These are phyloP conservation scores for Halocynthia roretzi DNA, from an alignment of 23 tunicate species.

Conservation along the genomic window DNA sequence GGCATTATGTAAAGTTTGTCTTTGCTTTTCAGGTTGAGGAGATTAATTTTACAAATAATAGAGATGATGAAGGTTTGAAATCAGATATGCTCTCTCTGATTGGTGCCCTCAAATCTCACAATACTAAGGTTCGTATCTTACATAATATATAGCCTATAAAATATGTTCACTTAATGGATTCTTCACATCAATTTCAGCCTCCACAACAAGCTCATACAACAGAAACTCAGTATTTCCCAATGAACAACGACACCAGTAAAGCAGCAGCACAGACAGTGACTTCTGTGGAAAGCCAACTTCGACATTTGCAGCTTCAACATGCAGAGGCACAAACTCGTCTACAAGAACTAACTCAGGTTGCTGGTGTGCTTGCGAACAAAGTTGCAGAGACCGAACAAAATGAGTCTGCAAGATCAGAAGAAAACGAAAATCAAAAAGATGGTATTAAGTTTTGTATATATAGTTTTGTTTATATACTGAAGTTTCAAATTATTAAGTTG, in stretches of 20 bases:
- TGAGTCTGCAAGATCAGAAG: neutral
- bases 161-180: neutral
- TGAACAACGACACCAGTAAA: conserved; percentile 19
- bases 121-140: conserved; percentile 3
- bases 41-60: too few relatives aligned
- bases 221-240: too few relatives aligned
- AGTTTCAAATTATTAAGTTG: neutral
- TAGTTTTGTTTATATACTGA: neutral
- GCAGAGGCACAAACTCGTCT: conserved; percentile 77
- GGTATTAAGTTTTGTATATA: neutral
- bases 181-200: neutral
- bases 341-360: conserved; percentile 61
- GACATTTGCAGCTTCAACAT: conserved; percentile 77
- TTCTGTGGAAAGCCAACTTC: conserved; percentile 73
- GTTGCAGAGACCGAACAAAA: conserved; percentile 1
- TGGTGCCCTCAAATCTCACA: conserved; percentile 45
- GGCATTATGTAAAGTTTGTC: too few relatives aligned
- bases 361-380: conserved; percentile 26
- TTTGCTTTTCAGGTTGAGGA: too few relatives aligned
- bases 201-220: neutral
- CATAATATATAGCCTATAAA: neutral
- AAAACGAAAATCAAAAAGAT: neutral
- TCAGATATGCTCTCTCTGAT: conserved; percentile 60
- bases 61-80: conserved; percentile 48
- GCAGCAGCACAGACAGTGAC: conserved; percentile 77